Evolutionary conservation across 2,113 vertebrate species (phyloP).

Genomic region (Trichechus manatus): DNA sequence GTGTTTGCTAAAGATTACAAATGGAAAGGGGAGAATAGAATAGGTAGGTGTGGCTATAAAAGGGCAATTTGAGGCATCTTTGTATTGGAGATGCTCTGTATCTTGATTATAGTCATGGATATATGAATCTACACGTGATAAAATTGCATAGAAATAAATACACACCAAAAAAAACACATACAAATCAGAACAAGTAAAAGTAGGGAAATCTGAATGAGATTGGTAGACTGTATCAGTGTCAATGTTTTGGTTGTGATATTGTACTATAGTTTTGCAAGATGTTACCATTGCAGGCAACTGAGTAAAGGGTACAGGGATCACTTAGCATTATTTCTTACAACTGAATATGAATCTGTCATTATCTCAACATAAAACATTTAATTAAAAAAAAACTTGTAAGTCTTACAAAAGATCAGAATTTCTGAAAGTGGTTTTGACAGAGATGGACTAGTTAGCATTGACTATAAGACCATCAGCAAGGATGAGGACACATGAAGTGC

Average conservation of each 20-base stretch:
- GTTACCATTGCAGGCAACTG: neutral
- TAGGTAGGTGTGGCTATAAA: neutral
- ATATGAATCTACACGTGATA: neutral
- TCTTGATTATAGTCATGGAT: neutral
- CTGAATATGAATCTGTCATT: neutral
- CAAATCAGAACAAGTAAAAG: neutral
- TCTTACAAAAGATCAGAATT: neutral
- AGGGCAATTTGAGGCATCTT: neutral
- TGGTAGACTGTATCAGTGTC: neutral
- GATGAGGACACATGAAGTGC: neutral
- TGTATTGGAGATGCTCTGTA: neutral
- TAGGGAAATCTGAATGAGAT: neutral
- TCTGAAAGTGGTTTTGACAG: neutral
- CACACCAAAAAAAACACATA: neutral
- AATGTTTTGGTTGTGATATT: neutral
- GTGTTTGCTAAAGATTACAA: neutral
- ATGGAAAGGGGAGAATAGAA: neutral
- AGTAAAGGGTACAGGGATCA: neutral
- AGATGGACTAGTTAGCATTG: neutral
- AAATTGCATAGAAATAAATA: neutral
- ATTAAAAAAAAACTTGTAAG: neutral
- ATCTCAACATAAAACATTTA: slow-evolving; percentile 32
- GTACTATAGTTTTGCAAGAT: neutral
- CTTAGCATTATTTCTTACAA: neutral
- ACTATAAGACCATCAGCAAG: neutral